Percentiles rank a stretch among this genome's conserved stretches.
Evolutionary conservation across 2,113 vertebrate genomes (phyloP).

Genomic region (Anarhynchus alexandrinus): DNA sequence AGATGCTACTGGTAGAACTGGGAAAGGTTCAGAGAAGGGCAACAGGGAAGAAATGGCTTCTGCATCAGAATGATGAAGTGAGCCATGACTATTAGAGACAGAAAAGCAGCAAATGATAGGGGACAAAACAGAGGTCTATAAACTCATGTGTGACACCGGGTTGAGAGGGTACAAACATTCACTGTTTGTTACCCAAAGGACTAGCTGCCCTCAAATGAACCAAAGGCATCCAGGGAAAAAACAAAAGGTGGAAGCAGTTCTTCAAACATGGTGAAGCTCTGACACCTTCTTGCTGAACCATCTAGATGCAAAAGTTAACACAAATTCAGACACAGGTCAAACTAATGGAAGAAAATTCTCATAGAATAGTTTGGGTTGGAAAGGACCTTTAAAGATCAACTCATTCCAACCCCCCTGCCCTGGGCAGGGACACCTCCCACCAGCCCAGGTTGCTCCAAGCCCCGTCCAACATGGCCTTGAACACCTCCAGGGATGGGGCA

Average conservation of each 20-base stretch:
- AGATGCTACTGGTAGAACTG: neutral
- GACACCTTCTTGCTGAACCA: neutral
- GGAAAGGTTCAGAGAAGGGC: neutral
- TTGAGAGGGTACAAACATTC: neutral
- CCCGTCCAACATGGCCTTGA: neutral
- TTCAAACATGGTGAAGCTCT: neutral
- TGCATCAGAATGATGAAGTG: accelerated
- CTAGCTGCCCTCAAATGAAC: neutral
- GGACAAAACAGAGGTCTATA: neutral
- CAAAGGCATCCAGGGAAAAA: neutral
- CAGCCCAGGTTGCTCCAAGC: neutral
- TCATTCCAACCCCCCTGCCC: neutral
- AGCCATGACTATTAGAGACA: neutral
- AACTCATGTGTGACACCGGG: neutral
- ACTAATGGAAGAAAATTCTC: neutral
- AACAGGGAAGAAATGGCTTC: neutral
- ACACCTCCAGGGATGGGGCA: neutral
- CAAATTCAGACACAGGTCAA: neutral
- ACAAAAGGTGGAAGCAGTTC: neutral
- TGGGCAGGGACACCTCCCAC: neutral
- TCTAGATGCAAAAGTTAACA: neutral
- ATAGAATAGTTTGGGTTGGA: neutral
- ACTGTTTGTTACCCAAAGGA: neutral
- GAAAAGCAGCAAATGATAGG: neutral
- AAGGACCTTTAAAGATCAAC: neutral